Base-by-base conservation (phyloP, 2,888 invertebrate species). In the Ornithoptera alexandrae region DNA sequence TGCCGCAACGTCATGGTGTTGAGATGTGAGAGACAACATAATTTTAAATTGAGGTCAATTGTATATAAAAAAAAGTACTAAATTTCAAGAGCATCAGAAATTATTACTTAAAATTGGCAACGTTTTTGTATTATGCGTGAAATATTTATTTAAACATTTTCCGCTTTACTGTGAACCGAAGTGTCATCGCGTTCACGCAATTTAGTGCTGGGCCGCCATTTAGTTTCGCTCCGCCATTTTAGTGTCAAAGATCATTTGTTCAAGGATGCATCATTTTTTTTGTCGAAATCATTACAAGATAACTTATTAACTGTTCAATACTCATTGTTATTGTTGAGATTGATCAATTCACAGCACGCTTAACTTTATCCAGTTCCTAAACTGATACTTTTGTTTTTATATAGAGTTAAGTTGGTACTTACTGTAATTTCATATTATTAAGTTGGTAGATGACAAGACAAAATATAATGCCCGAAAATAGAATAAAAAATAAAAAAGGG, bases 211-310 rank as follows among this genome's bases (percentile, higher is more conserved):
- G 12, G 8, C 22, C 57, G 57, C 57, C 57, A 58, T 58, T 60
- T 65, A 46, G 65, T 24, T 24, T 65, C 58, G 65, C 61, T 18
- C 17, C 50, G 39, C 30, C 61, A 46, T 69, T 65, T 46, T 69
- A 12, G 18, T 65, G 69, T 60, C 64, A 69, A 65, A 64, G 68
- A 60, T 69, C 62, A 62, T 6, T 69, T 42, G 39, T 57, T 65
- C 69, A 65, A 56, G 62, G 56, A 39, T 17, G 22, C n/a, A 24
- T 61, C 53, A 36, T 20, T 7, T 30, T 6, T 22, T 30, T 30
- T 56, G 20, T 17, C 17, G 58, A 46, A 59, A 63, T 36, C 1
- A 46, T 59, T 59, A 22, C 50, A 20, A 68, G 50, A 42, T 57
- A 24, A 20, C 8, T 42, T 15, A 17, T 15, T 46, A 12, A 15